These are phyloP conservation scores for Agrochola litura DNA, from an alignment of 2,888 invertebrate genomes.

Conservation along the genomic window DNA sequence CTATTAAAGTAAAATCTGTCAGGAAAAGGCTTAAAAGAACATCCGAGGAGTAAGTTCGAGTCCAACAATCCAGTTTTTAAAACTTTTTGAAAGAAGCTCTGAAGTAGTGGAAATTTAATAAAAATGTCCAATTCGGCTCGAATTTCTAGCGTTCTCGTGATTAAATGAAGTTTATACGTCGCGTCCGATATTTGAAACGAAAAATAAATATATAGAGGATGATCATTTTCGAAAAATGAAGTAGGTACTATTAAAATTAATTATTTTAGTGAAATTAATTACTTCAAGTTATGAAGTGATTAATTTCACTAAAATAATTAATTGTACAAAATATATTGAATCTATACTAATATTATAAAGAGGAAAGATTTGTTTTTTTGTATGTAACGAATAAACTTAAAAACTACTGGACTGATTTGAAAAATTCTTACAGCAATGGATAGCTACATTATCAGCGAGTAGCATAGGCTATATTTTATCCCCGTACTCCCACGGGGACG, in stretches of 20 bases:
- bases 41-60: slow-evolving; percentile 26
- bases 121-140: slow-evolving; percentile 46
- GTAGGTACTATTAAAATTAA: neutral
- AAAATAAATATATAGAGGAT: neutral
- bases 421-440: no score
- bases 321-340: no score
- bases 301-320: no score
- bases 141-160: slow-evolving; percentile 24
- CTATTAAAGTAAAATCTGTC: slow-evolving; percentile 28
- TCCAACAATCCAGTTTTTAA: slow-evolving; percentile 44
- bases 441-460: no score
- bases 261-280: no score
- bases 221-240: neutral
- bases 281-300: no score
- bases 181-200: neutral
- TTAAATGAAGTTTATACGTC: slow-evolving; percentile 40
- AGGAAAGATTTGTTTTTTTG: no score
- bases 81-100: slow-evolving; percentile 43
- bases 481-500: no score
- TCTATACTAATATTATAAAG: no score
- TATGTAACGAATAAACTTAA: no score
- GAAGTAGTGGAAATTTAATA: slow-evolving; percentile 49
- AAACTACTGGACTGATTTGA: no score
- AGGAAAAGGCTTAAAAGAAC: slow-evolving; percentile 35
- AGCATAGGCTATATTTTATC: no score